Conservation (phyloP, 2,797 vertebrate genomes). For the Danio jaintianensis region DNA sequence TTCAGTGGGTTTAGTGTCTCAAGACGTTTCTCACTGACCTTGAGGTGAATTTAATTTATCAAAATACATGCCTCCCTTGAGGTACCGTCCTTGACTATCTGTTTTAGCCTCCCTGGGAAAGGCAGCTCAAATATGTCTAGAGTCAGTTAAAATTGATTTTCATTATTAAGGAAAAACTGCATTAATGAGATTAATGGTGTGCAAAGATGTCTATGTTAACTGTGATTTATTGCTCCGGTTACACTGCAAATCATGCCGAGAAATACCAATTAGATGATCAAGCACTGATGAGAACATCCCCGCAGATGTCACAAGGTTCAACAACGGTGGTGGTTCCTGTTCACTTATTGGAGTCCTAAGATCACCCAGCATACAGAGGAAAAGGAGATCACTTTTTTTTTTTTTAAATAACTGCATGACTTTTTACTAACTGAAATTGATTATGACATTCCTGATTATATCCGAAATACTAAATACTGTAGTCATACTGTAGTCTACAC, state of each 20-base stretch:
- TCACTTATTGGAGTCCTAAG: background rate
- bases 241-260: slow-evolving; percentile 51
- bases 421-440: too few relatives aligned
- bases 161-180: slow-evolving; percentile 45
- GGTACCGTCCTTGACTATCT: slow-evolving; percentile 42
- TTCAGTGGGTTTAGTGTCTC: slow-evolving; percentile 47
- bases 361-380: background rate
- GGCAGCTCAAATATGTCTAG: slow-evolving; percentile 48
- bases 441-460: too few relatives aligned
- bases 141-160: slow-evolving; percentile 51
- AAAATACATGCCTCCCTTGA: slow-evolving; percentile 51
- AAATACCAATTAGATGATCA: slow-evolving; percentile 51
- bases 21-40: slow-evolving; percentile 52
- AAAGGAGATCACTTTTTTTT: too few relatives aligned
- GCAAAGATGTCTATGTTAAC: slow-evolving; percentile 18
- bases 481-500: too few relatives aligned
- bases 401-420: too few relatives aligned
- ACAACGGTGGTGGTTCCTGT: slow-evolving; percentile 4
- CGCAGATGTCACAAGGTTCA: slow-evolving; percentile 32
- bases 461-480: too few relatives aligned
- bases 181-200: slow-evolving; percentile 46
- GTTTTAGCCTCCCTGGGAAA: slow-evolving; percentile 41
- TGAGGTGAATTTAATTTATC: slow-evolving; percentile 58
- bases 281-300: slow-evolving; percentile 29
- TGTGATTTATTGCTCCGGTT: slow-evolving; percentile 58